A percentile compares a stretch with the other conserved stretches of the same genome.
These are phyloP conservation scores for Pogonocichla stellata DNA, from an alignment of 2,113 vertebrate genomes.

Conservation along the genomic window DNA sequence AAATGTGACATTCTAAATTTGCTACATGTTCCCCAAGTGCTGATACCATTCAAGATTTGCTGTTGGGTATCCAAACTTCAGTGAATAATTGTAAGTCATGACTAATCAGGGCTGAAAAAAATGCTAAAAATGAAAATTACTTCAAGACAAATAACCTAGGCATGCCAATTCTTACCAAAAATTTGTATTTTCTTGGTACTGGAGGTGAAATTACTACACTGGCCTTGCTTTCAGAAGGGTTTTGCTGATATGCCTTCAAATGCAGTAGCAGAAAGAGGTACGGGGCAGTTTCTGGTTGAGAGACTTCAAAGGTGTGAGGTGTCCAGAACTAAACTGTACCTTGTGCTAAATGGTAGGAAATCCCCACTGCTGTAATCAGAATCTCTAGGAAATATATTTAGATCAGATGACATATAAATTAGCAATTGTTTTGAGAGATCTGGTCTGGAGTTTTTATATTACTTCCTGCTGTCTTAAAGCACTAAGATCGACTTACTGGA, in stretches of 20 bases:
- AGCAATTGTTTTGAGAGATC: neutral
- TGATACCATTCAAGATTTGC: neutral
- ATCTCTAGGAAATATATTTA: neutral
- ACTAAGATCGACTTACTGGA: neutral
- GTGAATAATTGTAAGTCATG: neutral
- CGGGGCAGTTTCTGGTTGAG: neutral
- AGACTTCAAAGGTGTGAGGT: neutral
- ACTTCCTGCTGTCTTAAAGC: neutral
- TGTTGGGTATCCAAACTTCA: neutral
- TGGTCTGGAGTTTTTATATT: neutral
- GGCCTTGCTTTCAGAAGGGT: neutral
- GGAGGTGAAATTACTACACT: neutral
- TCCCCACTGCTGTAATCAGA: neutral
- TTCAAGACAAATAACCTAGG: neutral
- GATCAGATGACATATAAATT: neutral
- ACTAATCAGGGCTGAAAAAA: neutral
- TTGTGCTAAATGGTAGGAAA: neutral
- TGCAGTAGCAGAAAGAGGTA: neutral
- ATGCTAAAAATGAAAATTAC: neutral
- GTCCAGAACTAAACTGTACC: neutral
- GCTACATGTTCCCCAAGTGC: rapidly evolving
- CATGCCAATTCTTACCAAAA: neutral
- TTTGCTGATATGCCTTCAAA: neutral
- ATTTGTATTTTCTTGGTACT: neutral
- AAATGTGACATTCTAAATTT: neutral